Evolutionary conservation across 2,797 vertebrate genomes (phyloP).

Genomic region (Acrossocheilus fasciatus): DNA sequence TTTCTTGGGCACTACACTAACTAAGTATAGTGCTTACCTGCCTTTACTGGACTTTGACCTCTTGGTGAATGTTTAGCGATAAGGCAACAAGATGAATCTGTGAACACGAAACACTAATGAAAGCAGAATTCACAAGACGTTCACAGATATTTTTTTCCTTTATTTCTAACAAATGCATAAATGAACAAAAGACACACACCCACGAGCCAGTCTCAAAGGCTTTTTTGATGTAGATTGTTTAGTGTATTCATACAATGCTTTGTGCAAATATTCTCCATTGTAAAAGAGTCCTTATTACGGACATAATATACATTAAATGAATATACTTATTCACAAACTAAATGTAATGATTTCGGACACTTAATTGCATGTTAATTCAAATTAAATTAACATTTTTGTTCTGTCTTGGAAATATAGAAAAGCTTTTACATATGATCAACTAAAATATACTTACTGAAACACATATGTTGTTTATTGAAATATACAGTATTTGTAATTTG

Average conservation of each 20-base stretch:
- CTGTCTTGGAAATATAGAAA: background rate
- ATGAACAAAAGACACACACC: slow-evolving; percentile 29
- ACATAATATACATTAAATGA: background rate
- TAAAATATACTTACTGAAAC: background rate
- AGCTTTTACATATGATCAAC: background rate
- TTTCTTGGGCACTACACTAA: background rate
- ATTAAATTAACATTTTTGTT: background rate
- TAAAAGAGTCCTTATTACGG: background rate
- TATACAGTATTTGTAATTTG: background rate
- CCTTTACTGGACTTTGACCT: slow-evolving; percentile 39
- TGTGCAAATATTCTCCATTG: background rate
- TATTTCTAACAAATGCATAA: background rate
- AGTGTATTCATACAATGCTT: slow-evolving; percentile 4
- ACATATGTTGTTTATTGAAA: background rate
- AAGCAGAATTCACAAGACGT: background rate
- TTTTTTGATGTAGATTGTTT: slow-evolving; percentile 2
- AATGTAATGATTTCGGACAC: background rate
- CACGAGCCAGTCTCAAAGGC: background rate
- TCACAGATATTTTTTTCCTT: background rate
- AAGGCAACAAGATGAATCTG: slow-evolving; percentile 13
- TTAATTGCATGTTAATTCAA: background rate
- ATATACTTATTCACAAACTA: background rate
- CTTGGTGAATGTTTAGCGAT: slow-evolving; percentile 19
- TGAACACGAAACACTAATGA: background rate
- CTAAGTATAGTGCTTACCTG: background rate